A percentile compares a stretch with the other conserved stretches of the same genome.
Evolutionary conservation across 2,888 invertebrate species (phyloP).

Genomic region (Harpalus rubripes): DNA sequence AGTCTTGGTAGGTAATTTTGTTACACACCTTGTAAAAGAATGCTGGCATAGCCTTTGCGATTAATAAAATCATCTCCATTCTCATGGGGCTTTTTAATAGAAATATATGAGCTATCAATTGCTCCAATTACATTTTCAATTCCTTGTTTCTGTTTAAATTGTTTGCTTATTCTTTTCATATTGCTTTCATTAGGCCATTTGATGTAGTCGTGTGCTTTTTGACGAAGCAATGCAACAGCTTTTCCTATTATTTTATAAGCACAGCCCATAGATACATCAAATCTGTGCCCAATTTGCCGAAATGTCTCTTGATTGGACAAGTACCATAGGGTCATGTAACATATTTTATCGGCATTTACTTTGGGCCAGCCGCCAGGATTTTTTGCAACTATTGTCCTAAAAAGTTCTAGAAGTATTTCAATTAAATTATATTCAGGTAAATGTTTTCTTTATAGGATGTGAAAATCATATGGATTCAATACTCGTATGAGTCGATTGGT

Average conservation of each 20-base stretch:
- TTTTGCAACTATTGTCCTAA: conserved; percentile 1
- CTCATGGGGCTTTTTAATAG: not conserved
- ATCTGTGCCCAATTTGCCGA: not conserved
- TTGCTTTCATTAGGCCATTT: conserved; percentile 1
- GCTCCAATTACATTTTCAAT: not conserved
- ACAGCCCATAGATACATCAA: not conserved
- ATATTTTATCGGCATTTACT: conserved; percentile 1
- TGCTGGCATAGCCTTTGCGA: too few species aligned
- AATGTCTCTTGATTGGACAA: conserved; percentile 15
- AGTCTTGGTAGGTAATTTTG: too few species aligned
- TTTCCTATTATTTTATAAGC: conserved; percentile 10
- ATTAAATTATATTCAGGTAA: too few species aligned
- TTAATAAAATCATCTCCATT: too few species aligned
- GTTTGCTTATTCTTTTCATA: not conserved
- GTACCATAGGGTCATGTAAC: not conserved
- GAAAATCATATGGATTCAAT: too few species aligned
- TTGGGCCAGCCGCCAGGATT: conserved; percentile 2
- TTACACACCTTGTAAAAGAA: too few species aligned
- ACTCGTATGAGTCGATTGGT: too few species aligned
- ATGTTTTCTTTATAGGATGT: not conserved
- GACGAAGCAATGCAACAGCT: not conserved
- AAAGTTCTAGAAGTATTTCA: not conserved
- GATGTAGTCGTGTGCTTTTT: not conserved
- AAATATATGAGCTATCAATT: not conserved
- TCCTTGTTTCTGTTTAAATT: not conserved